A percentile compares a stretch with the other conserved stretches of the same genome.
Conservation (phyloP, 2,888 invertebrate genomes). For the Alcis repandata region DNA sequence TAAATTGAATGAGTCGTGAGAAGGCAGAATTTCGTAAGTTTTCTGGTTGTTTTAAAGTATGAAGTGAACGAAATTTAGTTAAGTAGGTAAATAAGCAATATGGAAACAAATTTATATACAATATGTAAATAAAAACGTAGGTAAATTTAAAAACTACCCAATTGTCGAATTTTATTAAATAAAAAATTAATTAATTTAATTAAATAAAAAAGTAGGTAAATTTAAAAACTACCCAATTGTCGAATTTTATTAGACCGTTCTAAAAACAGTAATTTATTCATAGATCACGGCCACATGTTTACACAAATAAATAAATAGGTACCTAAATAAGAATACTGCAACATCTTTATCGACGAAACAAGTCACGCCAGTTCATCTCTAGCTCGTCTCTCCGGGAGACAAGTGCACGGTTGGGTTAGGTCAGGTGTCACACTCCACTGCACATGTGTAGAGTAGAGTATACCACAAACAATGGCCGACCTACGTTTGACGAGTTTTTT, state of each 20-base stretch:
- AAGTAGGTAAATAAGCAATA: too few species aligned
- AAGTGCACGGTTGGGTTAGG: slow-evolving; percentile 84
- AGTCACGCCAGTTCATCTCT: slow-evolving; percentile 56
- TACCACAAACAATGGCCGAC: slow-evolving; percentile 52
- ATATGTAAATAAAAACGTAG: too few species aligned
- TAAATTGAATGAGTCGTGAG: background rate
- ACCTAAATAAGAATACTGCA: background rate
- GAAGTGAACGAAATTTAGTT: too few species aligned
- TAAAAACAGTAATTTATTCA: too few species aligned
- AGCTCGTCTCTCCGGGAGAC: slow-evolving; percentile 66
- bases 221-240: too few species aligned
- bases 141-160: too few species aligned
- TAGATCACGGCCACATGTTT: too few species aligned
- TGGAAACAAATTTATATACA: too few species aligned
- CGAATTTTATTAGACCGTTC: too few species aligned
- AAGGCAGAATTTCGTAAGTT: background rate
- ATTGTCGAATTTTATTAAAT: too few species aligned
- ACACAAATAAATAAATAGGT: background rate
- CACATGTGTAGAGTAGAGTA: slow-evolving; percentile 62
- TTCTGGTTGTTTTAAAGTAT: background rate
- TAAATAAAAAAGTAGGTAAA: too few species aligned
- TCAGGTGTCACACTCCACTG: slow-evolving; percentile 79
- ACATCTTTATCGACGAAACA: slow-evolving; percentile 51
- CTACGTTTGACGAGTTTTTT: slow-evolving; percentile 50
- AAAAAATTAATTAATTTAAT: too few species aligned